Base-by-base conservation (phyloP, 2,888 invertebrate genomes). In the Melinaea menophilus region DNA sequence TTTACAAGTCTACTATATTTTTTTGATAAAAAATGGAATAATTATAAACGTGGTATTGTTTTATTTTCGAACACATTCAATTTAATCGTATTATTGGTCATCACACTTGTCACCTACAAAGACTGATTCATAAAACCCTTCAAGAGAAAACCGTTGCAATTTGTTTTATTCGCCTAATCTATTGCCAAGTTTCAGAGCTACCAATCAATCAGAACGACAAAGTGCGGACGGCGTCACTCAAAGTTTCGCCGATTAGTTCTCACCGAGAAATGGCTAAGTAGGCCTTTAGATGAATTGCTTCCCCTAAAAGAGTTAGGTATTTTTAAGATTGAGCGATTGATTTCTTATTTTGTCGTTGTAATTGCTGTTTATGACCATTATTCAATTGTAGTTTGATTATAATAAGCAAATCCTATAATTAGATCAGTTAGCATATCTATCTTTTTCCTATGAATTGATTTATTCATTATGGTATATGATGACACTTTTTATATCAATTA, bases 121-220 rank as follows among this genome's bases (percentile, higher is more conserved):
- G 31, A 5, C 7, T 51, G 9, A 51, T 51, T 31, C 41, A 7
- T 3, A 31, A 31, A 22, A 51, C 9, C 51, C 51, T 51, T 31
- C 31, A 2, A 31, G 13, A n/a, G 51, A 51, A 51, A 51, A 51
- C 31, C 51, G 31, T 11, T 22, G 51, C 54, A 4, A 59, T 31
- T 59, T 59, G 51, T 37, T 51, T 54, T 54, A 59, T 35, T 55
- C 62, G 55, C 48, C 48, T 51, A 56, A 45, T 60, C 61, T 56
- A 66, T 68, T 64, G 63, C 62, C 41, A 57, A 54, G 9, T 54
- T 59, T 37, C 54, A 37, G 54, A 59, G 58, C 56, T 51, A 59
- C 62, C 68, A 56, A 69, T 69, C 69, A 67, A 69, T 71, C 71
- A 70, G 63, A 12, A 56, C 58, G 67, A 65, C 67, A 69, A 69